Evolutionary conservation across 2,888 invertebrate genomes (phyloP), one percentile per base, ranked within the genome.

Genomic region (Clusia tigrina): DNA sequence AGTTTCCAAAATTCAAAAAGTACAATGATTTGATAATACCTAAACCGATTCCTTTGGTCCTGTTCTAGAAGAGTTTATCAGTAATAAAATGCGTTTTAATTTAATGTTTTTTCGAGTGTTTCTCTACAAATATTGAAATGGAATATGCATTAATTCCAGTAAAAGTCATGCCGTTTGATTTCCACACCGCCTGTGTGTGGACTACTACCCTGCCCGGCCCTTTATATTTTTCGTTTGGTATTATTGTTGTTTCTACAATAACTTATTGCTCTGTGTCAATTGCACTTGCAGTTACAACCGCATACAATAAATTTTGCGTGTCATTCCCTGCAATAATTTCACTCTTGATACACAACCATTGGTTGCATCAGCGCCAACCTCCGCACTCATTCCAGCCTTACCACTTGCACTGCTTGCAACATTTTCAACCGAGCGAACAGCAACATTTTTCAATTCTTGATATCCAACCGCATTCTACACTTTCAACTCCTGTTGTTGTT

Each of bases 401-500:
- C n/a, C n/a, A n/a, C 9, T 5, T 42, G 3, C 2, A 17, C 48
- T 18, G 5, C 48, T 48, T 15, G 22, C 48, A 20, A 22, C 48
- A 42, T n/a, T n/a, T 42, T 6, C 42, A 42, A n/a, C 9, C n/a
- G n/a, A 42, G n/a, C 3, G 3, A n/a, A n/a, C 42, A n/a, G n/a
- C 42, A 48, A 48, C 48, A 48, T 9, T 32, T 32, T 12, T 5
- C 32, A 32, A 32, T 32, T 32, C 32, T 12, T n/a, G n/a, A n/a
- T n/a, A 32, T 9, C 32, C 32, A 32, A 32, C n/a, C 32, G 42
- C 15, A 15, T 42, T 42, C 42, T 17, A 10, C 2, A 3, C 32
- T 42, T 42, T 42, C 17, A 25, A 12, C 22, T 25, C 22, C 53
- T 12, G 51, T 38, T 25, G 53, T 37, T 58, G 58, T 24, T 42